Evolutionary conservation across 1,140 invertebrate genomes (phyloP), one percentile per base, ranked within the genome.

Genomic region (Papilio polytes): DNA sequence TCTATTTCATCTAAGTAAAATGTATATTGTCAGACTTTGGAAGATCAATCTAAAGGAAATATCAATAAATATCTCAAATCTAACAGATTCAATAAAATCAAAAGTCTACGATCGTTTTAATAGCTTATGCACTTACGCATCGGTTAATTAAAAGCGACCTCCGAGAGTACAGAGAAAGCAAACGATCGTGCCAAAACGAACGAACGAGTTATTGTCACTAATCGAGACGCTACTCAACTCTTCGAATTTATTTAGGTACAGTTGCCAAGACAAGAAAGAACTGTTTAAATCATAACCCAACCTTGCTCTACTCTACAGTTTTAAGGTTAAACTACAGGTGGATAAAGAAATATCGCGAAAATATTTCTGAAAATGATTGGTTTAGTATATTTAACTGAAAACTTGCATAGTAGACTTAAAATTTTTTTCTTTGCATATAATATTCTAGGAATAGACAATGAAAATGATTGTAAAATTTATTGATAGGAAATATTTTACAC

Each of bases 191-290:
- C 72, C 72, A 73, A 73, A 46, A 41, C n/a, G 15, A 73, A 73
- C 72, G 41, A 20, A 41, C 3, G 41, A 44, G 72, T 73, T 73
- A 73, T 73, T 73, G 72, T 73, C 72, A 73, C 36, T 73, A 73
- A 73, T 73, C 41, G 72, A 73, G 72, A 44, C 31, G 26, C 36
- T 10, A 20, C 72, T 46, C 72, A 73, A 73, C 72, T 73, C 72
- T 46, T 73, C 72, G 72, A 44, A 73, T 46, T 73, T 73, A 44
- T 41, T 73, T 36, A 73, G 36, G 41, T 73, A 73, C 31, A 44
- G 72, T 73, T 44, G 72, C 72, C 31, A 73, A 73, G 41, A 46
- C 15, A 22, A n/a, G 18, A 73, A 46, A 73, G 72, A 73, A 73
- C 18, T 44, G 31, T 46, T 73, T 20, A 73, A 44, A 73, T 73